Conservation (phyloP, 1,140 invertebrate species). For the Ooceraea biroi region DNA sequence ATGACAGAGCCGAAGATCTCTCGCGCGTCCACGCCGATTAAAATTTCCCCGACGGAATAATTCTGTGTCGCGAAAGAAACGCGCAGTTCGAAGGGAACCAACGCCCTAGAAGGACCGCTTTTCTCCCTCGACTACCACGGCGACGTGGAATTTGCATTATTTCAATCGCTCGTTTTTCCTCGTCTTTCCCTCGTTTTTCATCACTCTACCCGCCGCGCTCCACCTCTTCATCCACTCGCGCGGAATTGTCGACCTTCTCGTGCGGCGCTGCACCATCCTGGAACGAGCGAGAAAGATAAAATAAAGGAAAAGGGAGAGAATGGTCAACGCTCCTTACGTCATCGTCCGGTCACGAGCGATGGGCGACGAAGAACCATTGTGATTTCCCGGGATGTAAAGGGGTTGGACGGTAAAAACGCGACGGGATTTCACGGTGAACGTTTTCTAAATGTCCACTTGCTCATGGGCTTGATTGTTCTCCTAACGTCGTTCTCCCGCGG, state of each 20-base stretch:
- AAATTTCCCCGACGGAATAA: slow-evolving; percentile 40
- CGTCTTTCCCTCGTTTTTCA: neutral
- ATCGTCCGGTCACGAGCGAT: slow-evolving; percentile 24
- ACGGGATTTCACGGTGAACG: slow-evolving; percentile 22
- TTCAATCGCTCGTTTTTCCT: slow-evolving; percentile 35
- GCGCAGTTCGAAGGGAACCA: neutral
- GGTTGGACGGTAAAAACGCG: slow-evolving; percentile 58
- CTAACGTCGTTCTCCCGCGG: slow-evolving; percentile 54
- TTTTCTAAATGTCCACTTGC: slow-evolving; percentile 55
- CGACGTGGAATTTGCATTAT: slow-evolving; percentile 49
- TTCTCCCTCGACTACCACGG: slow-evolving; percentile 21
- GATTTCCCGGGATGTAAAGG: slow-evolving; percentile 58
- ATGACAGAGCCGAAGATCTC: slow-evolving; percentile 25
- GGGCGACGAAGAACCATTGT: slow-evolving; percentile 39
- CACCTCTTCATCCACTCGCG: neutral
- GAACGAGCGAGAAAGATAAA: neutral
- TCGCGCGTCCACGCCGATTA: slow-evolving; percentile 22
- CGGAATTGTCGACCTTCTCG: slow-evolving; percentile 19
- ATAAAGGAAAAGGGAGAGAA: slow-evolving; percentile 1
- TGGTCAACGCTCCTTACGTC: slow-evolving; percentile 45
- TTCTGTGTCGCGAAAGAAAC: neutral
- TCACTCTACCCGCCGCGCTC: neutral
- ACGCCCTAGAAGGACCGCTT: slow-evolving; percentile 7
- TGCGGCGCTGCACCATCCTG: neutral
- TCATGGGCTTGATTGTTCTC: slow-evolving; percentile 63